Evolutionary conservation across 2,797 vertebrate genomes (phyloP), one percentile per base, ranked within the genome.

Genomic region (Pelodytes ibericus): DNA sequence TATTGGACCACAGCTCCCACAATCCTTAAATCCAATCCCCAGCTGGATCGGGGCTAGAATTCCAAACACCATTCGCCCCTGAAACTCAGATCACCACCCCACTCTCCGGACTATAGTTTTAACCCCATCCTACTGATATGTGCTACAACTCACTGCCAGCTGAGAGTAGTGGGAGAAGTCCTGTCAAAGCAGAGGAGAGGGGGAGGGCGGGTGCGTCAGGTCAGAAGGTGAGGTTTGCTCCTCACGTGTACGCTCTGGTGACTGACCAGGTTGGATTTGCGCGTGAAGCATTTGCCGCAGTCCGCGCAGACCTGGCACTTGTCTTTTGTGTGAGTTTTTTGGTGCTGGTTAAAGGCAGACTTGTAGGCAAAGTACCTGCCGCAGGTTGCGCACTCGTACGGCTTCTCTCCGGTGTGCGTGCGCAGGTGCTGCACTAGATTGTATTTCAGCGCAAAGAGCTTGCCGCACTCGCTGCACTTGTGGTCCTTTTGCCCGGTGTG

Each of bases 311-410:
- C 8, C 27, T n/a, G 30, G 2, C 27, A 30, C 16, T 20, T 30
- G 11, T 31, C 59, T 9, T 30, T 30, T 13, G 22, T 61, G 59
- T 61, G 59, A 7, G 26, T 61, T 9, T 30, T 27, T 8, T 61
- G 27, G 25, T 61, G 59, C 26, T 30, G 18, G 16, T 30, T 61
- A 4, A 26, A 31, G 18, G 27, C 59, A 0, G 59, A 61, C 59
- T 31, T 61, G 26, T 31, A 30, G 3, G 59, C 59, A 31, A 30
- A 61, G 59, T n/a, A n/a, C 59, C 31, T 61, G 4, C 59, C 59
- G 27, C 59, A 61, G 11, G 27, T n/a, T 5, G 59, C 11, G 15
- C 59, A 61, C 29, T 1, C 25, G 15, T 61, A 33, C 1, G 59
- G 59, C 59, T 31, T 61, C 59, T 33, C 59, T 16, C 59, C 59